Base-by-base conservation (phyloP, 2,797 vertebrate species). In the Pyrrhura leucotis region DNA sequence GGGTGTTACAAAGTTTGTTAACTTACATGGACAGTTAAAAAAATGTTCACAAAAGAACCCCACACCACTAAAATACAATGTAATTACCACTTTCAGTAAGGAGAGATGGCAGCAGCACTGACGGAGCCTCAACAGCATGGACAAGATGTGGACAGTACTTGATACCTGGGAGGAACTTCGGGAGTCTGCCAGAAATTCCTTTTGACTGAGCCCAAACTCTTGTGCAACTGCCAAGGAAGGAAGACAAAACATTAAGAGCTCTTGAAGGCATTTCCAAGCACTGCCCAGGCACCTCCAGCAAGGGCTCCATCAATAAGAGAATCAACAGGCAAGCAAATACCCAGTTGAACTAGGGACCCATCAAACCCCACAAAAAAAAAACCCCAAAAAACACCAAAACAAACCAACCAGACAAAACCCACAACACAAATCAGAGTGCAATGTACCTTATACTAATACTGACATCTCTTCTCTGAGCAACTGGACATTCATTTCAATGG, bases 91-190 rank as follows among this genome's bases (percentile, higher is more conserved):
- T 96, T 98, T 99, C 7, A 99, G 98, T 58, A 99, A 98, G 10
- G 99, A 99, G 54, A 99, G 98, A 87, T 99, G 99, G 77, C 99
- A 99, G 98, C 99, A 99, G 95, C 99, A 99, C 95, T 99, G 99
- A 63, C 99, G 98, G 40, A 99, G 99, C 23, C 99, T 98, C 93
- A 99, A 98, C 94, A 99, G 62, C 94, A 99, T 98, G 6, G 99
- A 99, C 95, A 99, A 96, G 92, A 99, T 98, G 22, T 99, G 99
- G 63, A 97, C 98, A 2, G 99, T 98, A 94, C 99, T 99, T 93
- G 99, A 97, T 5, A 96, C 93, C 26, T 94, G 95, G 58, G 97
- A 67, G 28, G 80, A 62, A 76, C 74, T 81, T 61, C 50, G 90
- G 2, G 83, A 39, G 42, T 29, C 81, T 37, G 53, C 88, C 48